Conservation (phyloP, 2,797 vertebrate genomes). For the Xenops minutus region DNA sequence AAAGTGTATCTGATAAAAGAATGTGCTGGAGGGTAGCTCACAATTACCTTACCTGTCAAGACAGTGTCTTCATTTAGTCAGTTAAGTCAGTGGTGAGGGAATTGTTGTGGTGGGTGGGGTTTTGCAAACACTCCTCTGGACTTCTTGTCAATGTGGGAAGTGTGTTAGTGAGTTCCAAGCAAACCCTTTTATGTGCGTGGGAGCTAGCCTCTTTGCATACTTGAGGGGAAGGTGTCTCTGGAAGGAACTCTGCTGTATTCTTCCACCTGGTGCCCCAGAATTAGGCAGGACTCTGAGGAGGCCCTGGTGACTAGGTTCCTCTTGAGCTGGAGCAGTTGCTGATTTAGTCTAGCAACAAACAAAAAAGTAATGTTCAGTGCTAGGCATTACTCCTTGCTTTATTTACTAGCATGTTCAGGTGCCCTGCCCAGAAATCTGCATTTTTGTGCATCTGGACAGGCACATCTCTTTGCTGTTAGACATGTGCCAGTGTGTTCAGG, state of each 20-base stretch:
- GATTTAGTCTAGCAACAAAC: neutral
- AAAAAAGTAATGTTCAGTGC: neutral
- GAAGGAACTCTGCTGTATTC: neutral
- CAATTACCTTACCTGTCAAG: conserved; percentile 60
- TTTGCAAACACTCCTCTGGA: conserved; percentile 34
- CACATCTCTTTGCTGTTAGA: neutral
- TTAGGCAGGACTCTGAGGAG: neutral
- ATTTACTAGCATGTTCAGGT: neutral
- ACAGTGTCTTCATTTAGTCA: conserved; percentile 37
- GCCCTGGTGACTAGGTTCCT: neutral
- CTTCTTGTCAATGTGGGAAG: neutral
- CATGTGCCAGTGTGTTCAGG: neutral
- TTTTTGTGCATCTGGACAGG: neutral
- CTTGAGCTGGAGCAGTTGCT: neutral
- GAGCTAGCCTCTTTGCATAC: neutral
- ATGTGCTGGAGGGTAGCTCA: conserved; percentile 40
- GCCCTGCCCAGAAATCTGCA: neutral
- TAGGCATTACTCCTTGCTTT: neutral
- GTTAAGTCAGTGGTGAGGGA: neutral
- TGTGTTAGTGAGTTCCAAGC: neutral
- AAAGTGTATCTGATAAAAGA: conserved; percentile 52
- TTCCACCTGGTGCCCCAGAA: neutral
- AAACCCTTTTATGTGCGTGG: neutral
- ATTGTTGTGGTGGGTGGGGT: neutral
- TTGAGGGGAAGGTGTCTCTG: neutral